Evolutionary conservation across 1,140 invertebrate species (phyloP), one percentile per base, ranked within the genome.

Genomic region (Coenobita brevimanus): DNA sequence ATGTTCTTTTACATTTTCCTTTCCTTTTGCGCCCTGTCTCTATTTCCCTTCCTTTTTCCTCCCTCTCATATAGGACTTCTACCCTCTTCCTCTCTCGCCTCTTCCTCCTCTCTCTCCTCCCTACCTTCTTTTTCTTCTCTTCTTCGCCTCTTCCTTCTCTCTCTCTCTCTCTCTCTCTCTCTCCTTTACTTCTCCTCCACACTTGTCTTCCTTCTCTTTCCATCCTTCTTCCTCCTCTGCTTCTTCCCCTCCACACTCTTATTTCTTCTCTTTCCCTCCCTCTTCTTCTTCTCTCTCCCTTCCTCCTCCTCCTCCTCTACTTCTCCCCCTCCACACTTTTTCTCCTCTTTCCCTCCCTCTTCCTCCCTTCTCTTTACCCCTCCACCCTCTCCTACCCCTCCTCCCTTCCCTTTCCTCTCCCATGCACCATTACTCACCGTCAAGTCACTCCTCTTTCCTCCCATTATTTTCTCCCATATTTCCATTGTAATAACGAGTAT

Each of bases 301-400:
- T 43, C 10, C n/a, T n/a, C 73, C 41, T 46, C 73, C 17, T 76
- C 41, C 73, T 76, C 24, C 1, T 43, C 13, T 3, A 38, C 46
- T 50, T 69, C 64, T 69, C 24, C 24, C n/a, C 24, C n/a, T 69
- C 64, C 64, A 69, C n/a, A 69, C 33, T 27, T 69, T 27, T 69
- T 24, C n/a, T 24, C 64, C 41, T 75, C 1, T 75, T 3, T 76
- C 33, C 33, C n/a, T 13, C 24, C 24, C 13, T 27, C n/a, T 27
- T 69, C n/a, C 24, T 27, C 33, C 13, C 33, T 69, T 69, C n/a
- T 69, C 0, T 1, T 0, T 13, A 15, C n/a, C 64, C n/a, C n/a
- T 24, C 64, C 64, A 10, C n/a, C 21, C 2, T 41, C 73, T 21
- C 15, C 64, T 27, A 2, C 33, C 64, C 10, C 64, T 69, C 24